These are phyloP conservation scores for Julus scanicus DNA, from an alignment of 2,888 invertebrate species.

Conservation along the genomic window DNA sequence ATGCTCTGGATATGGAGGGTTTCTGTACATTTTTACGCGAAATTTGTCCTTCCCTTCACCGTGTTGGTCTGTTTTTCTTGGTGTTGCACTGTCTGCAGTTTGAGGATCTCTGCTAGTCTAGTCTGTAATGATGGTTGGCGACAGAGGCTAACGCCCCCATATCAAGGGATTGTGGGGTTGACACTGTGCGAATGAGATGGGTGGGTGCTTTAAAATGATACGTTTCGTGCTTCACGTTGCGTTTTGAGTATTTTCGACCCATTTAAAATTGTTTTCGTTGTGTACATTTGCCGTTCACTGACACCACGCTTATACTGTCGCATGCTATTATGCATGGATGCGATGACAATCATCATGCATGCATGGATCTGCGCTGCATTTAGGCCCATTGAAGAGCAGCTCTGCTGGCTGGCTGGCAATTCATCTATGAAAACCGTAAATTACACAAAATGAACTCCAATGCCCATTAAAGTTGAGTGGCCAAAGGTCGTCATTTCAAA, in stretches of 20 bases:
- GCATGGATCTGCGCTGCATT: neutral
- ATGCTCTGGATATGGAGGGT: neutral
- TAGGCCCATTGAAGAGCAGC: neutral
- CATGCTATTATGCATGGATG: neutral
- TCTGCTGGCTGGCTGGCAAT: neutral
- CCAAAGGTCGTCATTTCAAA: constrained; percentile 23
- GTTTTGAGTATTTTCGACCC: constrained; percentile 10
- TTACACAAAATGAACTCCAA: neutral
- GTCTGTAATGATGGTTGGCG: neutral
- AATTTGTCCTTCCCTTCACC: neutral
- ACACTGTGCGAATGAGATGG: neutral
- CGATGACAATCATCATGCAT: constrained; percentile 11
- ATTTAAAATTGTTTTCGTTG: constrained; percentile 42
- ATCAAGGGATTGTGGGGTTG: neutral
- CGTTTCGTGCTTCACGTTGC: constrained; percentile 22
- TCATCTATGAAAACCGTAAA: neutral
- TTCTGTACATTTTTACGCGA: neutral
- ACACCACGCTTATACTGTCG: neutral
- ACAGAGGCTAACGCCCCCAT: constrained; percentile 6
- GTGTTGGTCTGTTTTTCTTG: neutral
- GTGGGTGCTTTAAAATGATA: constrained; percentile 12
- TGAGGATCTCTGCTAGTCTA: neutral
- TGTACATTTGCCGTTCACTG: constrained; percentile 36
- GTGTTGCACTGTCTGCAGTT: neutral
- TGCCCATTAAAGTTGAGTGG: neutral